A percentile compares a stretch with the other conserved stretches of the same genome.
Evolutionary conservation across 2,797 vertebrate genomes (phyloP).

Genomic region (Smutsia gigantea): DNA sequence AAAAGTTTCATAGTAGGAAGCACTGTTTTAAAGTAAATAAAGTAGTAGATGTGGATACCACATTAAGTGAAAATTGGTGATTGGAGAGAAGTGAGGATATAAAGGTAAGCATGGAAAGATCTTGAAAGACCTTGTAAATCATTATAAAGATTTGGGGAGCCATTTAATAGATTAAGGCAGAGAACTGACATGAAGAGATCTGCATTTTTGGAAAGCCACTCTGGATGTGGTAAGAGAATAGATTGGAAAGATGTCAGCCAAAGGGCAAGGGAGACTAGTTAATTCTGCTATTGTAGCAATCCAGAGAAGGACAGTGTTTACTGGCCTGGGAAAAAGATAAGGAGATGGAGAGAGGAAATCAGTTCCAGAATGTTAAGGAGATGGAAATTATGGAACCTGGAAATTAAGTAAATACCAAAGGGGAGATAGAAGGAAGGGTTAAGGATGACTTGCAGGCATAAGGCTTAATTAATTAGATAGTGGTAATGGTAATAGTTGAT

Average conservation of each 20-base stretch:
- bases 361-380: not conserved
- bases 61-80: not conserved
- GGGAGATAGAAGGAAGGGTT: not conserved
- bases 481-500: not conserved
- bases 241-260: not conserved
- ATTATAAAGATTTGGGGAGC: not conserved
- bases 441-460: not conserved
- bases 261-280: not conserved
- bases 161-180: not conserved
- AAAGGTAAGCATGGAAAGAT: not conserved
- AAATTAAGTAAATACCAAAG: not conserved
- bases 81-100: not conserved
- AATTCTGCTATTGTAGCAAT: not conserved
- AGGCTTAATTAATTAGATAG: not conserved
- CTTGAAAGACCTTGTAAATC: not conserved
- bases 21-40: not conserved
- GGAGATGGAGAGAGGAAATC: not conserved
- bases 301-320: not conserved
- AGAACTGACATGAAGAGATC: not conserved
- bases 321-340: not conserved
- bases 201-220: not conserved
- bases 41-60: not conserved
- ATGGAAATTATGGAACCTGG: not conserved
- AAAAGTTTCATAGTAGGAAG: not conserved
- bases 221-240: not conserved